These are phyloP conservation scores for Aleiodes testaceus DNA, from an alignment of 2,888 invertebrate species.

Conservation along the genomic window DNA sequence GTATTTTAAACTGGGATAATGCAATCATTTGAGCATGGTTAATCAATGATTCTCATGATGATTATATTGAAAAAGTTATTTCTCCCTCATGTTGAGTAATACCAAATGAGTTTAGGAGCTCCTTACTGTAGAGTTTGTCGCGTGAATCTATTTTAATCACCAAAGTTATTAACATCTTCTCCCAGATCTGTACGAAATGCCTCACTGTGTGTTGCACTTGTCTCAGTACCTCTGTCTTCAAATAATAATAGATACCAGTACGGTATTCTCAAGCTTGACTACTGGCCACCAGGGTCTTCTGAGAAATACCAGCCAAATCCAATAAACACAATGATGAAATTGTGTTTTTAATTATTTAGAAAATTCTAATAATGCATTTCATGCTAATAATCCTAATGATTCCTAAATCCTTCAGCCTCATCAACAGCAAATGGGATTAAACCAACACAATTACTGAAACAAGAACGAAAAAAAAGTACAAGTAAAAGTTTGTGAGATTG, in stretches of 20 bases:
- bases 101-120: conserved; percentile 15
- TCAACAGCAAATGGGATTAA: conserved; percentile 7
- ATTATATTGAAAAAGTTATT: neutral
- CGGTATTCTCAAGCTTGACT: conserved; percentile 42
- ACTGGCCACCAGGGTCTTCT: neutral
- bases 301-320: neutral
- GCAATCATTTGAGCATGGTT: too few species aligned
- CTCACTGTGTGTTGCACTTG: conserved; percentile 41
- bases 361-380: too few species aligned
- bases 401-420: neutral
- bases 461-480: neutral
- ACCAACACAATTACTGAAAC: conserved; percentile 1
- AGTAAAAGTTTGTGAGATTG: conserved; percentile 19
- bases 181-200: conserved; percentile 47
- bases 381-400: conserved; percentile 3
- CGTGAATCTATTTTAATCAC: conserved; percentile 56
- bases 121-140: conserved; percentile 37
- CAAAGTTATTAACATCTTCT: conserved; percentile 57
- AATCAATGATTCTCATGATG: neutral
- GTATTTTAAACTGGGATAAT: too few species aligned
- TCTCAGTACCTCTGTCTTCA: conserved; percentile 38
- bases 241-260: conserved; percentile 48
- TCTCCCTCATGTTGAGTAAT: conserved; percentile 7
- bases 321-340: too few species aligned
- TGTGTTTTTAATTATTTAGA: too few species aligned